phyloP scores from a whole-genome alignment of 2,797 vertebrate genomes.

The Champsocephalus esox region DNA sequence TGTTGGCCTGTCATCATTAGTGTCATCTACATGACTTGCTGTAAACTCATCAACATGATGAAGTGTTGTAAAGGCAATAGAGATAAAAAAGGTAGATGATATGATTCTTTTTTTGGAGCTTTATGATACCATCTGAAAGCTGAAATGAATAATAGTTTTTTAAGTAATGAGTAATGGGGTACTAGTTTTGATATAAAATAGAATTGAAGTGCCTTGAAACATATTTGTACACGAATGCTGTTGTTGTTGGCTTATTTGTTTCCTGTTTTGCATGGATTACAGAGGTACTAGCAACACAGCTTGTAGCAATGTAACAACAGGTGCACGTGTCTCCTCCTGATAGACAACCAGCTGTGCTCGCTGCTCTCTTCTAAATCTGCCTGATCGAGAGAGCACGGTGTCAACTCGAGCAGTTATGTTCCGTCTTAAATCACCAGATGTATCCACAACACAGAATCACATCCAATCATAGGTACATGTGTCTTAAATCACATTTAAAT shows the following conservation, averaged over 20 bases:
- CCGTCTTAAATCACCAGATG: not conserved
- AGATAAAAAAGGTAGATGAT: slow-evolving; percentile 36
- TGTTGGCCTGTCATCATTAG: slow-evolving; percentile 38
- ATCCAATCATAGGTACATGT: slow-evolving; percentile 8
- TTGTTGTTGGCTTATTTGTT: slow-evolving; percentile 22
- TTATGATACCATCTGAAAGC: slow-evolving; percentile 2
- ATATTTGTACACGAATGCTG: slow-evolving; percentile 5
- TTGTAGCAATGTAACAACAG: slow-evolving; percentile 28
- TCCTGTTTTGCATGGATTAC: slow-evolving; percentile 14
- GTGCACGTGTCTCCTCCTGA: slow-evolving; percentile 30
- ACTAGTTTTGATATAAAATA: slow-evolving; percentile 11
- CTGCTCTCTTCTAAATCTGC: slow-evolving; percentile 16
- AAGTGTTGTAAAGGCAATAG: slow-evolving; percentile 43
- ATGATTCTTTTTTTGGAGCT: slow-evolving; percentile 28
- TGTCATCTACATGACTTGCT: slow-evolving; percentile 33
- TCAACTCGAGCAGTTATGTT: not conserved
- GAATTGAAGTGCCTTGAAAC: slow-evolving; percentile 15
- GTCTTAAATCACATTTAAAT: slow-evolving; percentile 10
- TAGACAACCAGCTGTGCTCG: slow-evolving; percentile 28
- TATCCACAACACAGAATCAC: slow-evolving; percentile 2
- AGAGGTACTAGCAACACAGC: slow-evolving; percentile 11
- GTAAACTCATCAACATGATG: slow-evolving; percentile 42
- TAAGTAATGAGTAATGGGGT: not conserved
- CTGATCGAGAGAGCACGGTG: slow-evolving; percentile 29
- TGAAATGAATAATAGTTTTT: slow-evolving; percentile 13